phyloP scores from a whole-genome alignment of 2,113 vertebrate genomes.

The Atherinomorus stipes region DNA sequence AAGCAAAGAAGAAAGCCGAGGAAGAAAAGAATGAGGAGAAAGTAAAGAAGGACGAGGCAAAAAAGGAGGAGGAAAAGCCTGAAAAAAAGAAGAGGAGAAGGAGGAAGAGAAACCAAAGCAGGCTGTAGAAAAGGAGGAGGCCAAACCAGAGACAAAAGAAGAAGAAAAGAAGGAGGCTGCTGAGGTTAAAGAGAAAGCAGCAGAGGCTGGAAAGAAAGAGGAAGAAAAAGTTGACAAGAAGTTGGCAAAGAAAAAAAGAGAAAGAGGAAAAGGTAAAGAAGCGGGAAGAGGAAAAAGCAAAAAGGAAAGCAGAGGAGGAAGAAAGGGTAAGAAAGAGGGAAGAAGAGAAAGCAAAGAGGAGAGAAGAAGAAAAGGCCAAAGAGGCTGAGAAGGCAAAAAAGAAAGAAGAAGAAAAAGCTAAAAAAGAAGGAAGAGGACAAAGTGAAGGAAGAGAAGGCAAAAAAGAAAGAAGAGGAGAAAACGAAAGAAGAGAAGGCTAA shows the following conservation, averaged over 20 bases:
- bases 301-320: slow-evolving; percentile 61
- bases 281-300: slow-evolving; percentile 60
- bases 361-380: slow-evolving; percentile 34
- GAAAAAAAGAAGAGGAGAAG: slow-evolving; percentile 38
- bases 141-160: slow-evolving; percentile 50
- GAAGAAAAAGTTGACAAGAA: slow-evolving; percentile 63
- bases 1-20: slow-evolving; percentile 30
- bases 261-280: slow-evolving; percentile 62
- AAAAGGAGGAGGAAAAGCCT: slow-evolving; percentile 48
- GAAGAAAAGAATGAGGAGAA: slow-evolving; percentile 24
- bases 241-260: slow-evolving; percentile 66
- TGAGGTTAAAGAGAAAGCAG: slow-evolving; percentile 57
- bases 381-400: slow-evolving; percentile 41
- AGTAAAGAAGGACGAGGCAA: slow-evolving; percentile 40
- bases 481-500: neutral
- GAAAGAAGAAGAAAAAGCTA: slow-evolving; percentile 29
- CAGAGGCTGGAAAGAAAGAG: slow-evolving; percentile 39
- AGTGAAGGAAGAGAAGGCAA: slow-evolving; percentile 4
- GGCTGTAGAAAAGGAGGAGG: slow-evolving; percentile 53
- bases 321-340: slow-evolving; percentile 46
- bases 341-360: slow-evolving; percentile 37
- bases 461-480: slow-evolving; percentile 13
- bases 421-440: neutral
- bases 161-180: slow-evolving; percentile 45
- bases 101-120: slow-evolving; percentile 37